A percentile compares a stretch with the other conserved stretches of the same genome.
Conservation (phyloP, 2,888 invertebrate species). For the Heliothis peltigera region DNA sequence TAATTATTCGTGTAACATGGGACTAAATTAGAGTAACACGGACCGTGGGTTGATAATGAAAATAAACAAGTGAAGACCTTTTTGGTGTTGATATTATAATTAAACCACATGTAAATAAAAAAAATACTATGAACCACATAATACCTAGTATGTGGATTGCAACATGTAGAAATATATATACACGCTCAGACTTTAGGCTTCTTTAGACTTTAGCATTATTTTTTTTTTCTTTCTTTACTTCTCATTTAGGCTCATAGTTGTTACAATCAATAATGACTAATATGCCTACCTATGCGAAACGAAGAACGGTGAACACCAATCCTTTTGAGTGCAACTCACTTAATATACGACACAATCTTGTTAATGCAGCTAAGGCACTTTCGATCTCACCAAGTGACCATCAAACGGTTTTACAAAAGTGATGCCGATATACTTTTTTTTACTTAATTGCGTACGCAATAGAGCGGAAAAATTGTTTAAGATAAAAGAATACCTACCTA, state of each 20-base stretch:
- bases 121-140: too few species aligned
- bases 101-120: neutral
- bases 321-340: too few species aligned
- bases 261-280: too few species aligned
- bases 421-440: conserved; percentile 12
- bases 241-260: too few species aligned
- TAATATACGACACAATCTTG: too few species aligned
- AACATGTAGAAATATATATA: too few species aligned
- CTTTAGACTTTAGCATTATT: too few species aligned
- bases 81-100: neutral
- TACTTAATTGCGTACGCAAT: conserved; percentile 33
- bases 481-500: conserved; percentile 40
- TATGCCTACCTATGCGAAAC: too few species aligned
- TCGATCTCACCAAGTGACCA: conserved; percentile 4
- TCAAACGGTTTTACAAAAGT: conserved; percentile 31
- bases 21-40: neutral
- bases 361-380: neutral
- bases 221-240: too few species aligned
- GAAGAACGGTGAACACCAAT: too few species aligned
- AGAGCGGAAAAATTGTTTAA: conserved; percentile 32
- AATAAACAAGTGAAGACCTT: neutral
- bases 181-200: too few species aligned
- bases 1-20: neutral
- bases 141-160: too few species aligned
- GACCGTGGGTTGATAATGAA: neutral